Conservation (phyloP, 2,113 vertebrate genomes). For the Pimephales promelas region DNA sequence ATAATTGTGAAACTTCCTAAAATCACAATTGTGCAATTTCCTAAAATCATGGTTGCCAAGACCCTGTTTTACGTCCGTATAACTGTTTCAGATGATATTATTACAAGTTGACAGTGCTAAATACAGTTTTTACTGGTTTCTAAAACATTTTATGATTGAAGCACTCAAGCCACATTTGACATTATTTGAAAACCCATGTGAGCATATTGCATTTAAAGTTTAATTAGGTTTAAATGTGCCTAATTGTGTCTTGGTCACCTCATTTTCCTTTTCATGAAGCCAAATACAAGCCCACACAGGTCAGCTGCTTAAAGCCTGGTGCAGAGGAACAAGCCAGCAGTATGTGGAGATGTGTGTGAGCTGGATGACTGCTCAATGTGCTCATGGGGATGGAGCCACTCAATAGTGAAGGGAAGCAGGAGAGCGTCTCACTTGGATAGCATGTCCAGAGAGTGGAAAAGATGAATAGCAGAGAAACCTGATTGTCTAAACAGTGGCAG, state of each 20-base stretch:
- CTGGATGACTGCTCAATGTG: not conserved
- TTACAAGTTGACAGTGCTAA: not conserved
- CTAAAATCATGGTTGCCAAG: too few species aligned
- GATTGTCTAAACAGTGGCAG: not conserved
- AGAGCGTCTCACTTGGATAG: not conserved
- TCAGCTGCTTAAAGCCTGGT: constrained; percentile 54
- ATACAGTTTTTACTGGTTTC: not conserved
- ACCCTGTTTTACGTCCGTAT: too few species aligned
- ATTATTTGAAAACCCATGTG: not conserved
- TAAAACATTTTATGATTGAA: not conserved
- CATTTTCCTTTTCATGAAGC: not conserved
- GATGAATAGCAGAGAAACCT: not conserved
- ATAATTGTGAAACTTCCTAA: too few species aligned
- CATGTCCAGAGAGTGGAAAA: not conserved
- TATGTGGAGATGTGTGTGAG: constrained; percentile 29
- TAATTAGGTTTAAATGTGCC: not conserved
- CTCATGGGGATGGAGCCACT: not conserved
- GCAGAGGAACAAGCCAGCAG: constrained; percentile 42
- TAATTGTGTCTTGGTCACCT: constrained; percentile 12
- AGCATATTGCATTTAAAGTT: not conserved
- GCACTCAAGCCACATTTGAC: not conserved
- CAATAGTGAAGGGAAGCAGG: not conserved
- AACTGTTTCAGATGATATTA: not conserved
- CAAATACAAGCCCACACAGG: constrained; percentile 61
- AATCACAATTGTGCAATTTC: too few species aligned